Evolutionary conservation across 2,797 vertebrate species (phyloP).

Genomic region (Galagoides demidoff): DNA sequence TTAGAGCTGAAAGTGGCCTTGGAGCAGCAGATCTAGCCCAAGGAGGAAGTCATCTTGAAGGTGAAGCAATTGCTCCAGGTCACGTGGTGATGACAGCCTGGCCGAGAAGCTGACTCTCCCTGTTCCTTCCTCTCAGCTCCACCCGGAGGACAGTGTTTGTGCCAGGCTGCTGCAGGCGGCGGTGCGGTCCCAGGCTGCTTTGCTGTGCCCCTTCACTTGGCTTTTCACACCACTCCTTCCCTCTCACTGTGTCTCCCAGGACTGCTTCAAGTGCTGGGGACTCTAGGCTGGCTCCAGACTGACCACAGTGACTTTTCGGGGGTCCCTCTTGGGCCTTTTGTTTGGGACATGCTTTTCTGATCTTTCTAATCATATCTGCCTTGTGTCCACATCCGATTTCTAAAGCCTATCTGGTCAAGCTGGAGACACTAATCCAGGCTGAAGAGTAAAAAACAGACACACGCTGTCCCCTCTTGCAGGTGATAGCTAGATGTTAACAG

Average conservation of each 20-base stretch:
- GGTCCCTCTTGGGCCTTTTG: background rate
- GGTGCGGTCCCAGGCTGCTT: no score
- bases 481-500: constrained; percentile 11
- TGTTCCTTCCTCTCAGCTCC: background rate
- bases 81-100: background rate
- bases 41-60: background rate
- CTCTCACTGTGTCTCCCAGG: background rate
- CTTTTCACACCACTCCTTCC: background rate
- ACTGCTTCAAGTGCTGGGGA: background rate
- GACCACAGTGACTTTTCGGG: background rate
- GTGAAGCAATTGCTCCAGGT: background rate
- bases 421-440: constrained; percentile 13
- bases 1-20: background rate
- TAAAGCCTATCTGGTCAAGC: background rate
- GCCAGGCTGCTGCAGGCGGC: background rate
- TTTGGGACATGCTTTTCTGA: background rate
- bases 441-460: background rate
- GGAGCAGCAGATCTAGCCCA: background rate
- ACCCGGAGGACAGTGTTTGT: background rate
- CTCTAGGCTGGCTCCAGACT: background rate
- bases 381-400: background rate
- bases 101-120: background rate
- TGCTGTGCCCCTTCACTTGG: background rate
- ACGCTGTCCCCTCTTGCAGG: background rate
- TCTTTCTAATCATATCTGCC: background rate